Conservation (phyloP, 2,797 vertebrate genomes). For the Chloroceryle inda region DNA sequence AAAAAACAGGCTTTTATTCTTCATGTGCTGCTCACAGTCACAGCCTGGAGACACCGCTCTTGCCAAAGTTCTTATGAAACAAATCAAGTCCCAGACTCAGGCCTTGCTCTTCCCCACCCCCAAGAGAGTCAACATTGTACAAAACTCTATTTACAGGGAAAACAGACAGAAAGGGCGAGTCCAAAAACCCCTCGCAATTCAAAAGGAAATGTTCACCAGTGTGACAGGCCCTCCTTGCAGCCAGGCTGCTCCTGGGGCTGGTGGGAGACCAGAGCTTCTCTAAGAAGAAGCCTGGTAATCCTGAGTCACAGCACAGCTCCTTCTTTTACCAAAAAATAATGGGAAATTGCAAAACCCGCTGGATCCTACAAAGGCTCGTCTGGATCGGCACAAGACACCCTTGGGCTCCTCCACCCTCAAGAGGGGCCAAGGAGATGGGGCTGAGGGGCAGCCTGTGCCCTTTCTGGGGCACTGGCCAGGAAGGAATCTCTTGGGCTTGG, state of each 20-base stretch:
- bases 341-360: background rate
- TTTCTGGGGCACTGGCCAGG: background rate
- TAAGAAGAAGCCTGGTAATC: background rate
- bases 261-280: background rate
- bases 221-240: background rate
- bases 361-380: background rate
- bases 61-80: constrained; percentile 66
- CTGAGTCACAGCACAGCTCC: background rate
- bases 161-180: constrained; percentile 63
- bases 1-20: constrained; percentile 79
- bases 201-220: background rate
- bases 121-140: constrained; percentile 76
- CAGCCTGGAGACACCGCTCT: constrained; percentile 44
- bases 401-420: background rate
- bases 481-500: background rate
- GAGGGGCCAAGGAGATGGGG: background rate
- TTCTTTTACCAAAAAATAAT: background rate
- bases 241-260: background rate
- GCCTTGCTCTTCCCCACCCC: constrained; percentile 51
- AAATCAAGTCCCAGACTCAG: constrained; percentile 51
- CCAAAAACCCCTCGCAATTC: background rate
- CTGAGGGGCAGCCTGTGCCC: background rate
- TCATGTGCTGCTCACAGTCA: constrained; percentile 44
- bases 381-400: background rate
- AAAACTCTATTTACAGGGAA: constrained; percentile 85